phyloP scores from a whole-genome alignment of 2,113 vertebrate genomes.

The Halichoeres trimaculatus region DNA sequence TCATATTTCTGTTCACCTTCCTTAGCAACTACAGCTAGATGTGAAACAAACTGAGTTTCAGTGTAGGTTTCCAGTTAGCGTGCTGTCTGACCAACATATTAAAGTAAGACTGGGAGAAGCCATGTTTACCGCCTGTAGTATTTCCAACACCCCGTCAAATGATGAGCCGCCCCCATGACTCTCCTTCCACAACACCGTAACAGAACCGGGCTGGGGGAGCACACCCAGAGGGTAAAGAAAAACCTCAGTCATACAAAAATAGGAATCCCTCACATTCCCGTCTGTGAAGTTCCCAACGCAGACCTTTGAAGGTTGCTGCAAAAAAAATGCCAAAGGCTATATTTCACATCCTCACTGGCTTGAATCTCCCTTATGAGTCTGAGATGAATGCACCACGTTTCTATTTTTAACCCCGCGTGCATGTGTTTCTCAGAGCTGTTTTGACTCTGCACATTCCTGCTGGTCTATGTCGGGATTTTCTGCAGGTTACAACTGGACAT shows the following conservation, averaged over 20 bases:
- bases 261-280: slow-evolving; percentile 64
- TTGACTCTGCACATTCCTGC: slow-evolving; percentile 73
- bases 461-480: slow-evolving; percentile 70
- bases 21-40: no score
- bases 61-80: no score
- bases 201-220: slow-evolving; percentile 64
- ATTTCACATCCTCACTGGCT: slow-evolving; percentile 52
- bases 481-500: slow-evolving; percentile 46
- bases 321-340: slow-evolving; percentile 42
- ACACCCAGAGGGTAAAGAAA: slow-evolving; percentile 67
- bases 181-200: slow-evolving; percentile 74
- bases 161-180: slow-evolving; percentile 72
- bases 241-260: slow-evolving; percentile 36
- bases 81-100: neutral
- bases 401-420: slow-evolving; percentile 71
- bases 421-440: slow-evolving; percentile 61
- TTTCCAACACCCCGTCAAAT: slow-evolving; percentile 51
- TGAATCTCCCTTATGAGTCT: slow-evolving; percentile 74
- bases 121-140: slow-evolving; percentile 6
- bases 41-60: no score
- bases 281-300: slow-evolving; percentile 47
- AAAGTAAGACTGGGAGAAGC: neutral
- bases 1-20: no score
- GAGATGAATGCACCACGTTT: slow-evolving; percentile 61
- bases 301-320: slow-evolving; percentile 51